Evolutionary conservation across 2,113 vertebrate species (phyloP), one percentile per base, ranked within the genome.

Genomic region (Trichechus manatus): DNA sequence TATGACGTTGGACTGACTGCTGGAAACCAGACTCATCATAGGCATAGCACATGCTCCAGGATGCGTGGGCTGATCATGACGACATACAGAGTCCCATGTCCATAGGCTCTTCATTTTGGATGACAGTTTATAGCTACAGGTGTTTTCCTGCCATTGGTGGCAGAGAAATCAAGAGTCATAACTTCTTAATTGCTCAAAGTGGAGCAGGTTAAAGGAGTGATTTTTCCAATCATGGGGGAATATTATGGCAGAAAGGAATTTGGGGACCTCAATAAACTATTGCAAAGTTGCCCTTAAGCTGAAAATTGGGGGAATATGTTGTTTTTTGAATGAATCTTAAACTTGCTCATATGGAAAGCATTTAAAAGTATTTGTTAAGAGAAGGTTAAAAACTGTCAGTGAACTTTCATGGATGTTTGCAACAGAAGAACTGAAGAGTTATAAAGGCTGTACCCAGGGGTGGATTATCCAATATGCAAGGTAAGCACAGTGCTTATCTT

Each of bases 41-140:
- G 4, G 3, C 64, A 11, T 22, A 13, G 5, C 31, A 63, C 29
- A 2, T 81, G 42, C 3, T 0, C 2, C n/a, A 0, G 19, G 27
- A 44, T 47, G 4, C 29, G 50, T 6, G 9, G 25, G 50, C 10
- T 89, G 31, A 0, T 20, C 33, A 13, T 29, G 20, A 15, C 22
- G 22, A 53, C 0, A 36, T 6, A 33, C 5, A 19, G 25, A 0
- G 3, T 47, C 14, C 47, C 50, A 7, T 15, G 5, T 0, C 8
- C 8, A 87, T 33, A 29, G 5, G 13, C 68, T 61, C 68, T 90
- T 59, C 31, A 11, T 70, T 29, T 68, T 22, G 11, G 27, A 44
- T 56, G 42, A 14, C 36, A 2, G 1, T 92, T 95, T 78, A 75
- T 63, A 81, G 27, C 3, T 61, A 20, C 7, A 19, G n/a, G 14